Conservation (phyloP, 1,140 invertebrate species). For the Lordiphosa collinella region DNA sequence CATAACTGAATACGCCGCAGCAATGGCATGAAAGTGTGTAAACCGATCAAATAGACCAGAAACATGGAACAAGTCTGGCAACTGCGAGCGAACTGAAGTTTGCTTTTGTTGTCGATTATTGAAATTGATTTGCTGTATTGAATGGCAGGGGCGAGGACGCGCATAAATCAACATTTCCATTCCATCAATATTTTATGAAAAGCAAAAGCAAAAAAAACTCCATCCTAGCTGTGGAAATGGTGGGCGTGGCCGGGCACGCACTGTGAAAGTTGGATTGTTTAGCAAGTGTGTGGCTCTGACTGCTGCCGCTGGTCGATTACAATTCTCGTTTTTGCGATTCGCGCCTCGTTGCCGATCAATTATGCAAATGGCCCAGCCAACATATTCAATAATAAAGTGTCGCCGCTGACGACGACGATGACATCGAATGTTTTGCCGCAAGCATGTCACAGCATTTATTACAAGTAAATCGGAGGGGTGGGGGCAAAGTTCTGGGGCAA, state of each 20-base stretch:
- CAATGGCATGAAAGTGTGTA: too few species aligned
- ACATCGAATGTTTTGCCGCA: slow-evolving; percentile 10
- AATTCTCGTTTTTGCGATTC: slow-evolving; percentile 36
- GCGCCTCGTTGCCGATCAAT: slow-evolving; percentile 48
- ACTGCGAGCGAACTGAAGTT: too few species aligned
- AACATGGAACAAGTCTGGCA: too few species aligned
- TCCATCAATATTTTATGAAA: slow-evolving; percentile 18
- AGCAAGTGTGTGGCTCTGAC: slow-evolving; percentile 2
- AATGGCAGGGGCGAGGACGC: slow-evolving; percentile 35
- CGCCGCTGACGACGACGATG: slow-evolving; percentile 10
- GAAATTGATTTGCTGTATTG: slow-evolving; percentile 49
- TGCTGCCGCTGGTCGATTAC: slow-evolving; percentile 14
- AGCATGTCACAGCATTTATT: slow-evolving; percentile 45
- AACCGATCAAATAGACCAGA: too few species aligned
- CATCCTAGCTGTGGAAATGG: too few species aligned
- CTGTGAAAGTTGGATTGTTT: too few species aligned
- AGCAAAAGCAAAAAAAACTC: neutral
- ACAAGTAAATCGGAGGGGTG: slow-evolving; percentile 17
- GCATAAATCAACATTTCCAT: slow-evolving; percentile 31
- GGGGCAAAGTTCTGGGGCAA: too few species aligned
- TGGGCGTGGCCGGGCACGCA: too few species aligned
- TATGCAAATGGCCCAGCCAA: slow-evolving; percentile 36
- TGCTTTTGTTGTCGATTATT: slow-evolving; percentile 13
- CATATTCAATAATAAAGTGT: slow-evolving; percentile 50
- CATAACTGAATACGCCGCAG: too few species aligned